phyloP scores from a whole-genome alignment of 2,797 vertebrate genomes.

The Serranus cabrilla region DNA sequence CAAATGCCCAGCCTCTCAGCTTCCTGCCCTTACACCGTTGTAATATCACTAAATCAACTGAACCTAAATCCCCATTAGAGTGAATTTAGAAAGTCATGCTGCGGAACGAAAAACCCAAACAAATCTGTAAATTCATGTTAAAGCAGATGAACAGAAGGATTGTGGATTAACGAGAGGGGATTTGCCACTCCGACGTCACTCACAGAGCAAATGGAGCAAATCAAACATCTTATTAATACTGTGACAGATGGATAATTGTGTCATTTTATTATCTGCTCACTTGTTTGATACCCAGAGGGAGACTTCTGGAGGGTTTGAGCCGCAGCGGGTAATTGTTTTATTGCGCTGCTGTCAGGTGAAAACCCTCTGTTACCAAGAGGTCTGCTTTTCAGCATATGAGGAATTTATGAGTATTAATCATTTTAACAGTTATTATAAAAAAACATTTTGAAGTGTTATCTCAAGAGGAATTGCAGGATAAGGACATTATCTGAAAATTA shows the following conservation, averaged over 20 bases:
- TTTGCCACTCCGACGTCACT: slow-evolving; percentile 79
- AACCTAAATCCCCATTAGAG: slow-evolving; percentile 73
- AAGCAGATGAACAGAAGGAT: slow-evolving; percentile 85
- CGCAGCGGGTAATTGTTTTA: slow-evolving; percentile 76
- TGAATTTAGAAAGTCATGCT: slow-evolving; percentile 68
- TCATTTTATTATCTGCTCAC: slow-evolving; percentile 82
- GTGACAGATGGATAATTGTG: slow-evolving; percentile 85
- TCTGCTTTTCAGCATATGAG: slow-evolving; percentile 12
- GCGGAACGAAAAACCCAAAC: slow-evolving; percentile 73
- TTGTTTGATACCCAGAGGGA: slow-evolving; percentile 76
- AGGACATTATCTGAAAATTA: neutral
- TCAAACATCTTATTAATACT: slow-evolving; percentile 84
- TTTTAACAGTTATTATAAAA: slow-evolving; percentile 6
- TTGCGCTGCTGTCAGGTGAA: slow-evolving; percentile 62
- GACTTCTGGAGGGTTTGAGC: slow-evolving; percentile 68
- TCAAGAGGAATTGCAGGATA: neutral
- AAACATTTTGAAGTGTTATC: neutral
- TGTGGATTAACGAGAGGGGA: slow-evolving; percentile 82
- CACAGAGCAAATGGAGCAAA: slow-evolving; percentile 79
- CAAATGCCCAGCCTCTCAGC: slow-evolving; percentile 30
- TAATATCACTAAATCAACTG: slow-evolving; percentile 72
- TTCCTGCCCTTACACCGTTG: slow-evolving; percentile 49
- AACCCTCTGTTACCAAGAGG: slow-evolving; percentile 38
- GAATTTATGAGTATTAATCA: slow-evolving; percentile 15
- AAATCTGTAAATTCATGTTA: slow-evolving; percentile 82